Conservation (phyloP, 2,888 invertebrate species). For the Ametastegia equiseti region DNA sequence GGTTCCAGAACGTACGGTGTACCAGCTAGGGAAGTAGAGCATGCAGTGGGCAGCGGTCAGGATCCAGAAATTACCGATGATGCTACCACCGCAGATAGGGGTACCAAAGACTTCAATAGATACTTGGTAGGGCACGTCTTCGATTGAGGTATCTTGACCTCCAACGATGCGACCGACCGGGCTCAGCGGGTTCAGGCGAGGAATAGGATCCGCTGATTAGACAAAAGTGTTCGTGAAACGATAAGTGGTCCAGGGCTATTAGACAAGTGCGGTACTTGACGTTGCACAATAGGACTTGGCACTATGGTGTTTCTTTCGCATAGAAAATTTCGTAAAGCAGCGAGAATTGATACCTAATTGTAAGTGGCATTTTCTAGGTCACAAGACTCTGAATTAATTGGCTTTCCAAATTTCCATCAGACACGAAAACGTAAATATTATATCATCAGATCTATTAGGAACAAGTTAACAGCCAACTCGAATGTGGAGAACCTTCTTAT, state of each 20-base stretch:
- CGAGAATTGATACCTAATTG: neutral
- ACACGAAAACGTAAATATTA: neutral
- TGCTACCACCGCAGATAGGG: conserved; percentile 79
- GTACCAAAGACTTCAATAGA: conserved; percentile 74
- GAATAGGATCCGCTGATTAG: neutral
- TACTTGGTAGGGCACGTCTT: conserved; percentile 77
- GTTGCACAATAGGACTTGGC: neutral
- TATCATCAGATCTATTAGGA: too few species aligned
- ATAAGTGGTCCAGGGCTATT: too few species aligned
- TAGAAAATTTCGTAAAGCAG: neutral
- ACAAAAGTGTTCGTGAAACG: neutral
- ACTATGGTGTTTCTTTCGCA: neutral
- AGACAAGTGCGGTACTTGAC: neutral
- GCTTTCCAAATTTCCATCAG: neutral
- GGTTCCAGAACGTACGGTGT: conserved; percentile 77
- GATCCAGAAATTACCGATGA: conserved; percentile 76
- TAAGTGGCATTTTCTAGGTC: neutral
- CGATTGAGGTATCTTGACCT: conserved; percentile 76
- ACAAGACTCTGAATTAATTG: neutral
- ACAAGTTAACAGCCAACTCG: too few species aligned
- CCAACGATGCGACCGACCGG: conserved; percentile 76
- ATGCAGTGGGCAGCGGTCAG: conserved; percentile 81
- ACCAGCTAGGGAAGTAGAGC: conserved; percentile 47
- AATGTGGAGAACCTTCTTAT: too few species aligned
- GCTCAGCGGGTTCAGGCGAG: conserved; percentile 47